Conservation (phyloP, 2,113 vertebrate species). For the Phainopepla nitens region DNA sequence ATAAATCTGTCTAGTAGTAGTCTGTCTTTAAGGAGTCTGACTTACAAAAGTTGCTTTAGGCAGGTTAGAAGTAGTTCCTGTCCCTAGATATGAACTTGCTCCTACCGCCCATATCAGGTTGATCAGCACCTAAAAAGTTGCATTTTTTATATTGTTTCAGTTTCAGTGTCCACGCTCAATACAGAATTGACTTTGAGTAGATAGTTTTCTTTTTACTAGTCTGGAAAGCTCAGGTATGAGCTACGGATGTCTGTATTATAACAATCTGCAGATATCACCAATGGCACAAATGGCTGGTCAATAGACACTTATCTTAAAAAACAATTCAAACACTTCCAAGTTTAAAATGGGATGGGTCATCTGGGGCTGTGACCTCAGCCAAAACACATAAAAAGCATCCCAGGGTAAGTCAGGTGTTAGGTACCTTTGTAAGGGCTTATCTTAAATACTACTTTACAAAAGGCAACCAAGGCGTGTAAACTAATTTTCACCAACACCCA, state of each 20-base stretch:
- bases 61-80: not conserved
- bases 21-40: not conserved
- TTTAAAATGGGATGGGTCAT: not conserved
- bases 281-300: not conserved
- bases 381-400: not conserved
- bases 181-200: not conserved
- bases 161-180: not conserved
- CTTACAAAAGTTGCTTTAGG: not conserved
- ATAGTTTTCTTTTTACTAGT: not conserved
- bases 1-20: not conserved
- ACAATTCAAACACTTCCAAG: not conserved
- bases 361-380: not conserved
- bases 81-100: not conserved
- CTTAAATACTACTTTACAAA: not conserved
- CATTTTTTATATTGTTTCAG: not conserved
- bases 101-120: not conserved
- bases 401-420: not conserved
- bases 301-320: not conserved
- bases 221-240: not conserved
- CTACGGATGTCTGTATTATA: not conserved
- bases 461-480: not conserved
- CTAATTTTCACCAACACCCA: not conserved
- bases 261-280: not conserved
- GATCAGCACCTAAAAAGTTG: not conserved
- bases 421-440: not conserved